These are phyloP conservation scores for Ceratoteleas bidentatus DNA, from an alignment of 1,140 invertebrate genomes.

Conservation along the genomic window DNA sequence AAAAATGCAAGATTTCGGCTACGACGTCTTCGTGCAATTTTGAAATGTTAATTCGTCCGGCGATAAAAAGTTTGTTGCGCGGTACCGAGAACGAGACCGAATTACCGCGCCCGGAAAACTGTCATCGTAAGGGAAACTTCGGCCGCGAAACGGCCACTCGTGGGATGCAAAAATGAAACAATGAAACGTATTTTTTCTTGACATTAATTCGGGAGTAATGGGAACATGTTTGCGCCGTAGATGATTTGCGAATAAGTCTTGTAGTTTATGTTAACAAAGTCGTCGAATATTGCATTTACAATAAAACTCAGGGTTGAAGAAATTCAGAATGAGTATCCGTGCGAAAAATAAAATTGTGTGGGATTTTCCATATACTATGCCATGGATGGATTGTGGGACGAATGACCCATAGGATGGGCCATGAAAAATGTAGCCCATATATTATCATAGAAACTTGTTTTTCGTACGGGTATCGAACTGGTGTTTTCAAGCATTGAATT, in stretches of 20 bases:
- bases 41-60: slow-evolving; percentile 38
- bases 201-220: background rate
- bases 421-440: no score
- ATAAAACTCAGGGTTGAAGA: no score
- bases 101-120: slow-evolving; percentile 47
- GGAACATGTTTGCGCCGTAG: background rate
- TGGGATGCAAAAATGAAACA: slow-evolving; percentile 20
- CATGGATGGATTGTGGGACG: no score
- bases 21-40: background rate
- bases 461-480: no score
- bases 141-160: slow-evolving; percentile 5
- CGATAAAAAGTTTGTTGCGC: slow-evolving; percentile 29
- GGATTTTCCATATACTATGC: no score
- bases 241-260: background rate
- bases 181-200: slow-evolving; percentile 12
- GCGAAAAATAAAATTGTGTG: no score
- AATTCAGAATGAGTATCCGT: no score
- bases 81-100: slow-evolving; percentile 33
- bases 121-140: slow-evolving; percentile 20
- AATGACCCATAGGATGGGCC: no score
- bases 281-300: background rate
- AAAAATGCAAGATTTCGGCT: slow-evolving; percentile 24
- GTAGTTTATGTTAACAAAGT: background rate
- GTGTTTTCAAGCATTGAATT: no score
- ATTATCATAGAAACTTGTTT: no score